A percentile compares a stretch with the other conserved stretches of the same genome.
Conservation (phyloP, 2,888 invertebrate species). For the Dioctria linearis region DNA sequence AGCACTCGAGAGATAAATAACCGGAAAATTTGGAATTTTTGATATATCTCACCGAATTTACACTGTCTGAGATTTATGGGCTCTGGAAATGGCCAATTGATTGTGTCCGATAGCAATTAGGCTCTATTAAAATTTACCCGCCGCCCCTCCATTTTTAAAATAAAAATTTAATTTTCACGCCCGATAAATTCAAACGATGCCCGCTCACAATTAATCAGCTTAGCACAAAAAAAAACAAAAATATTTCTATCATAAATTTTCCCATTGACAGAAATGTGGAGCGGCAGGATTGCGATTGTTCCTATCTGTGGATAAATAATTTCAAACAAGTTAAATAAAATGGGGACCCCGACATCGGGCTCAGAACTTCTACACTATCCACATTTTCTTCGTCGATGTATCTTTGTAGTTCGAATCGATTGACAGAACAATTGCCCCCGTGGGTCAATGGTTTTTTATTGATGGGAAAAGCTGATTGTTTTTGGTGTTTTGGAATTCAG, state of each 20-base stretch:
- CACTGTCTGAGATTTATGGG: slow-evolving; percentile 12
- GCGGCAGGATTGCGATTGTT: background rate
- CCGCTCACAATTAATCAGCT: slow-evolving; percentile 15
- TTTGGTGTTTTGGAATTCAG: too few species aligned
- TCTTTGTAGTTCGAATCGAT: slow-evolving; percentile 27
- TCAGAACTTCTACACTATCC: too few species aligned
- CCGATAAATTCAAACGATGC: slow-evolving; percentile 41
- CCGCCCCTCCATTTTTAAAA: slow-evolving; percentile 4
- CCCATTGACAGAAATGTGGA: background rate
- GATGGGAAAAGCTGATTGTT: background rate
- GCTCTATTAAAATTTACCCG: slow-evolving; percentile 1
- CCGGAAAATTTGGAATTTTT: too few species aligned
- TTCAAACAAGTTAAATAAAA: slow-evolving; percentile 10
- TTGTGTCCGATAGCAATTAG: background rate
- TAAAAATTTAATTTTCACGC: slow-evolving; percentile 51
- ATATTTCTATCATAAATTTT: slow-evolving; percentile 34
- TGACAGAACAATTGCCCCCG: slow-evolving; percentile 51
- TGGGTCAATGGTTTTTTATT: slow-evolving; percentile 42
- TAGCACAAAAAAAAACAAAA: slow-evolving; percentile 5
- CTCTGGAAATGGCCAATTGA: slow-evolving; percentile 2
- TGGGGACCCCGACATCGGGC: too few species aligned
- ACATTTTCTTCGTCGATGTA: slow-evolving; percentile 11
- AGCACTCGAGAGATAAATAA: too few species aligned
- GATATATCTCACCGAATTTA: background rate
- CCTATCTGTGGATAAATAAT: slow-evolving; percentile 6